phyloP scores from a whole-genome alignment of 2,113 vertebrate species.

The Cephalopholis sonnerati region DNA sequence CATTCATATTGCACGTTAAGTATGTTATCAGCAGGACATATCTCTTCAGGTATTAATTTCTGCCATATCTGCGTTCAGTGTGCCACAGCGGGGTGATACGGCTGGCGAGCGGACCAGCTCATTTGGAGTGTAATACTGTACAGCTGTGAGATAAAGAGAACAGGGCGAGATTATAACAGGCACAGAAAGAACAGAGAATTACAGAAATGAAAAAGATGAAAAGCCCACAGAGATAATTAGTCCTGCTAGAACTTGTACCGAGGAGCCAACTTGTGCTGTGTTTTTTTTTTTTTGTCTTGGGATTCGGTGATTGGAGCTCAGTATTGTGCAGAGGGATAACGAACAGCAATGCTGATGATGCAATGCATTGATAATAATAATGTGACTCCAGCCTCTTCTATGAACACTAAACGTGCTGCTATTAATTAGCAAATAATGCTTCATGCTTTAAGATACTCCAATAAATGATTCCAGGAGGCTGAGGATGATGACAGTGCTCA shows the following conservation, averaged over 20 bases:
- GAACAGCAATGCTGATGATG: constrained; percentile 40
- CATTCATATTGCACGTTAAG: constrained; percentile 56
- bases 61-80: constrained; percentile 55
- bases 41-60: constrained; percentile 79
- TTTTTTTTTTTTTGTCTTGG: constrained; percentile 42
- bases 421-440: not conserved
- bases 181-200: constrained; percentile 63
- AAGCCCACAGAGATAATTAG: constrained; percentile 79
- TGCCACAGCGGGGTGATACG: constrained; percentile 48
- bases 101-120: constrained; percentile 63
- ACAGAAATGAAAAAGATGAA: constrained; percentile 77
- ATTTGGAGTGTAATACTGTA: constrained; percentile 73
- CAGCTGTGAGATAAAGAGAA: constrained; percentile 76
- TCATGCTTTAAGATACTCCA: not conserved
- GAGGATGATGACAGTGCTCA: constrained; percentile 6
- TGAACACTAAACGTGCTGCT: not conserved
- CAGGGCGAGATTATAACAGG: constrained; percentile 67
- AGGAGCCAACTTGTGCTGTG: constrained; percentile 44
- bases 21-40: constrained; percentile 63
- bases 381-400: not conserved
- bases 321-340: constrained; percentile 16
- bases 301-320: constrained; percentile 38
- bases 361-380: constrained; percentile 37
- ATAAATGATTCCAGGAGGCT: not conserved
- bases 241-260: constrained; percentile 61